These are phyloP conservation scores for Sphaerodactylus townsendi DNA, from an alignment of 2,113 vertebrate species.

Conservation along the genomic window DNA sequence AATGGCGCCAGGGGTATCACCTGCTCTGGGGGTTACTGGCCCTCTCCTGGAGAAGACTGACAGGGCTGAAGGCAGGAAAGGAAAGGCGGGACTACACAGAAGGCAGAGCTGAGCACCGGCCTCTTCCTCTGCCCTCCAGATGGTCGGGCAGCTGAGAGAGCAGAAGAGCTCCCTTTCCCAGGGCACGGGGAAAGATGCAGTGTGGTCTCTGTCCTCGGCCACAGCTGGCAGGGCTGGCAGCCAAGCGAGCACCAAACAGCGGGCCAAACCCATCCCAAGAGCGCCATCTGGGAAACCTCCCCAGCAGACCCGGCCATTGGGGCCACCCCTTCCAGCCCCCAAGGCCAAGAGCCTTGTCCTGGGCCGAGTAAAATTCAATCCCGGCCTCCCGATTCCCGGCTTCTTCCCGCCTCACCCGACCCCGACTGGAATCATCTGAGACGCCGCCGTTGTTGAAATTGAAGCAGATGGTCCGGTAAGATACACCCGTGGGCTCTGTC, in stretches of 20 bases:
- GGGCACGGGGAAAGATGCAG: slow-evolving; percentile 54
- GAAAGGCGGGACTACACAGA: slow-evolving; percentile 51
- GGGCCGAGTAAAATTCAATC: neutral
- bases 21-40: too few relatives aligned
- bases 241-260: neutral
- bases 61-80: neutral
- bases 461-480: neutral
- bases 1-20: too few relatives aligned
- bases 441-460: neutral
- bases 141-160: slow-evolving; percentile 76
- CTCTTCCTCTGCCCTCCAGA: slow-evolving; percentile 75
- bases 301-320: neutral
- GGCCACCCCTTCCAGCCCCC: too few relatives aligned
- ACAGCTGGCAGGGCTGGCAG: slow-evolving; percentile 17
- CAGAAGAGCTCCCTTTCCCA: neutral
- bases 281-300: neutral
- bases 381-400: neutral
- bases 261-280: neutral
- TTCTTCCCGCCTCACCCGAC: neutral
- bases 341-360: neutral
- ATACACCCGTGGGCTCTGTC: neutral
- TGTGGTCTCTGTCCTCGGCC: slow-evolving; percentile 22
- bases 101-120: slow-evolving; percentile 57
- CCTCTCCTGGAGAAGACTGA: too few relatives aligned
- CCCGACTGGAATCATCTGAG: neutral